phyloP scores from a whole-genome alignment of 2,888 invertebrate species.

The Myathropa florea region DNA sequence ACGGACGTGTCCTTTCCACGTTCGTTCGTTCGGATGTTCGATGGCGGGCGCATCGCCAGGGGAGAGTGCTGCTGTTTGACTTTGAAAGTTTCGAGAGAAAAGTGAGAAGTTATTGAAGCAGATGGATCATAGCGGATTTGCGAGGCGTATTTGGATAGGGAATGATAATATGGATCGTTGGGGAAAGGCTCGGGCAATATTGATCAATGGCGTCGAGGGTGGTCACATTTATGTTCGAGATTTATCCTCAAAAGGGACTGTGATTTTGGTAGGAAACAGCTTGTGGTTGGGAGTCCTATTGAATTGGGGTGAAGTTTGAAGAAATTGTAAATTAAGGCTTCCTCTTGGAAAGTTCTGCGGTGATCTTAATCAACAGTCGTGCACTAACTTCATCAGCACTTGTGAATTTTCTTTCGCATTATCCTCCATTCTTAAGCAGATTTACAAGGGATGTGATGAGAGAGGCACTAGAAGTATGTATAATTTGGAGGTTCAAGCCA shows the following conservation, averaged over 20 bases:
- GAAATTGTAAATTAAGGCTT: too few species aligned
- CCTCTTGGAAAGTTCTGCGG: too few species aligned
- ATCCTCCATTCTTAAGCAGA: too few species aligned
- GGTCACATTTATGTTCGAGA: background rate
- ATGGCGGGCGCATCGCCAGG: slow-evolving; percentile 7
- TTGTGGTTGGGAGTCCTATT: too few species aligned
- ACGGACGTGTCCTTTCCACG: background rate
- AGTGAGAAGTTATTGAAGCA: slow-evolving; percentile 64
- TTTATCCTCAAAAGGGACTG: background rate
- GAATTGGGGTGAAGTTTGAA: too few species aligned
- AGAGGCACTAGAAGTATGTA: too few species aligned
- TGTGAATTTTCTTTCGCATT: too few species aligned
- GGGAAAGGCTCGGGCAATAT: background rate
- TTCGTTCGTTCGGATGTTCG: background rate
- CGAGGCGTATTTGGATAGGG: background rate
- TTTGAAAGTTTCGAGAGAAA: slow-evolving; percentile 46
- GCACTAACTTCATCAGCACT: too few species aligned
- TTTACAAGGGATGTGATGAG: too few species aligned
- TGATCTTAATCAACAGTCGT: too few species aligned
- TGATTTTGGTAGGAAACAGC: background rate
- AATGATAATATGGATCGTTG: background rate
- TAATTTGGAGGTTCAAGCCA: too few species aligned
- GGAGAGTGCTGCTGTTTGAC: slow-evolving; percentile 57
- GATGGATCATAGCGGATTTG: slow-evolving; percentile 38
- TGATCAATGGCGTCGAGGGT: background rate